Evolutionary conservation across 2,113 vertebrate genomes (phyloP).

Genomic region (Axis porcinus): DNA sequence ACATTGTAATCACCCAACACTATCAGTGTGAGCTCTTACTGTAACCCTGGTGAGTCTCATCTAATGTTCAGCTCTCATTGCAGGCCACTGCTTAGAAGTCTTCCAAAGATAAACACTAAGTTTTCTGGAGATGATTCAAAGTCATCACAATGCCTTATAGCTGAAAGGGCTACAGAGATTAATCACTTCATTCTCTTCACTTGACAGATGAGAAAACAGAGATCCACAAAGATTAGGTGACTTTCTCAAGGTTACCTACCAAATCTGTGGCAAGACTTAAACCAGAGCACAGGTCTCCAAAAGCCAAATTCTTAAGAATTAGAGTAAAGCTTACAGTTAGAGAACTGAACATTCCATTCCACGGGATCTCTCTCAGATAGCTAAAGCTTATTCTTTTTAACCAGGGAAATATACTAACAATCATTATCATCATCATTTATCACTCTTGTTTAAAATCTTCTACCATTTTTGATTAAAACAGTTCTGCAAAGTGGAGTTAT

Average conservation of each 20-base stretch:
- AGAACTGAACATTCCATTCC: background rate
- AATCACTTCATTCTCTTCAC: background rate
- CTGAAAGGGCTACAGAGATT: background rate
- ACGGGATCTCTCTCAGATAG: background rate
- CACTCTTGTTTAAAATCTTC: background rate
- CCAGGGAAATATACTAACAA: background rate
- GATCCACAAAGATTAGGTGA: background rate
- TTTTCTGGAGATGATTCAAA: conserved; percentile 43
- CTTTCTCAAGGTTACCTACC: background rate
- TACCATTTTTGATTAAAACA: conserved; percentile 5
- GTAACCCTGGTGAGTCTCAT: background rate
- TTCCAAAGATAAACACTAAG: conserved; percentile 39
- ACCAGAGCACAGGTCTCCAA: background rate
- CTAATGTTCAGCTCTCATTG: conserved; percentile 22
- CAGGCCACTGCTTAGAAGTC: conserved; percentile 25
- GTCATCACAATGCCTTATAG: background rate
- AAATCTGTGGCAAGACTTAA: background rate
- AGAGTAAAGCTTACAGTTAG: background rate
- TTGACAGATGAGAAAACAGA: background rate
- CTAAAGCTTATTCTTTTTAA: conserved; percentile 17
- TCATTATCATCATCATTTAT: background rate
- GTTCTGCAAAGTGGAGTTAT: background rate
- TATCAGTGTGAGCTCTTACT: background rate
- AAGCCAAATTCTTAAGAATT: background rate
- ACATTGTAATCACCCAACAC: background rate